phyloP scores from a whole-genome alignment of 2,888 invertebrate genomes.

The Micropterix aruncella region DNA sequence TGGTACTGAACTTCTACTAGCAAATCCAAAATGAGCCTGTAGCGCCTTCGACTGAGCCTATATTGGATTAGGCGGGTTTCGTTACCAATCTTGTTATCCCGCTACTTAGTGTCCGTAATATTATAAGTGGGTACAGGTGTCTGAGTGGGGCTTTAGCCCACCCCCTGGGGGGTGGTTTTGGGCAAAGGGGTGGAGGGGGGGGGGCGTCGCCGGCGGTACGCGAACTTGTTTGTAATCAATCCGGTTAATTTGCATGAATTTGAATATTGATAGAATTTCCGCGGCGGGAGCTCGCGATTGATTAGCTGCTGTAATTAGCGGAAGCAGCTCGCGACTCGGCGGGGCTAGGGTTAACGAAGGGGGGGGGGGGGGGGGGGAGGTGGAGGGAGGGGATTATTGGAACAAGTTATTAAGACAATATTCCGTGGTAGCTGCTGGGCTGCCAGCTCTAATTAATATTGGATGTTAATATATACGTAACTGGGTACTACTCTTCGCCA shows the following conservation, averaged over 20 bases:
- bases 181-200: background rate
- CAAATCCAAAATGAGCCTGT: too few relatives aligned
- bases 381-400: background rate
- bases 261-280: background rate
- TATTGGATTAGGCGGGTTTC: too few relatives aligned
- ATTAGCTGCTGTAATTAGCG: background rate
- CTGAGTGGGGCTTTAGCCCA: too few relatives aligned
- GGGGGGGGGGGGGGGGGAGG: background rate
- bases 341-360: background rate
- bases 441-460: too few relatives aligned
- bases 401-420: background rate
- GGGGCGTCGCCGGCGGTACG: background rate
- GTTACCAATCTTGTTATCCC: too few relatives aligned
- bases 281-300: conserved; percentile 1
- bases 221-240: background rate
- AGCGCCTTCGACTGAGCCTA: too few relatives aligned
- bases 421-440: too few relatives aligned
- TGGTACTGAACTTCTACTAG: too few relatives aligned
- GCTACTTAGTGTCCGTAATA: too few relatives aligned
- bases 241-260: background rate
- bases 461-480: too few relatives aligned
- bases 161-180: background rate
- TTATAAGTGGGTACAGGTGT: too few relatives aligned
- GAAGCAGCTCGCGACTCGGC: background rate
- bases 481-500: too few relatives aligned